Evolutionary conservation across 2,113 vertebrate genomes (phyloP), one percentile per base, ranked within the genome.

Genomic region (Cyanoderma ruficeps): DNA sequence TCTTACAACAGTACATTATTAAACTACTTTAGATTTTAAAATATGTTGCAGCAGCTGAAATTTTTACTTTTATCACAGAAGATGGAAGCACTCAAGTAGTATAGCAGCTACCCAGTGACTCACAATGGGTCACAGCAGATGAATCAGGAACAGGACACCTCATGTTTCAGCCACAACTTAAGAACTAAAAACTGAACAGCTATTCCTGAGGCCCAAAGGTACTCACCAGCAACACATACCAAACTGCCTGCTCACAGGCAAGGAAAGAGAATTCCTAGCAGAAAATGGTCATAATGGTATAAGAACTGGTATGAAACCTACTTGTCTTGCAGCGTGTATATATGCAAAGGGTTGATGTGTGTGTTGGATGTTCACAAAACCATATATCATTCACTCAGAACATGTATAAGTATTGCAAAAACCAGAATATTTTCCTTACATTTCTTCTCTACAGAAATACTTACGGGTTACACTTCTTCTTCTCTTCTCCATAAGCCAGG

Each of bases 381-480:
- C 41, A 55, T 2, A 3, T 7, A n/a, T n/a, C n/a, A n/a, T 78
- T 92, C 28, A 80, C 42, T 27, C 52, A 69, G 46, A 93, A 52
- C 18, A 53, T 4, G 25, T 1, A 3, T 12, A 39, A 68, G 5
- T 55, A 60, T 52, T 39, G 75, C 52, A 37, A 88, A 76, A 85
- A 20, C 0, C 30, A 83, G 37, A 92, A 9, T 55, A 53, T 74
- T 82, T 67, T 57, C 59, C 27, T 59, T 46, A 8, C 5, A 30
- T 76, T 80, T 44, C 69, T 42, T 24, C 28, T 67, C n/a, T 47
- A 61, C 47, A 46, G 19, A 83, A 85, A 57, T 88, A 96, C 99
- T 98, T 96, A 99, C 99, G 99, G 99, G 46, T 99, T 98, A 94
- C 98, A 99, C 85, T 98, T 99, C 76, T 92, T 99, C 96, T 97